These are phyloP conservation scores for Furnarius figulus DNA, from an alignment of 2,113 vertebrate genomes.

Conservation along the genomic window DNA sequence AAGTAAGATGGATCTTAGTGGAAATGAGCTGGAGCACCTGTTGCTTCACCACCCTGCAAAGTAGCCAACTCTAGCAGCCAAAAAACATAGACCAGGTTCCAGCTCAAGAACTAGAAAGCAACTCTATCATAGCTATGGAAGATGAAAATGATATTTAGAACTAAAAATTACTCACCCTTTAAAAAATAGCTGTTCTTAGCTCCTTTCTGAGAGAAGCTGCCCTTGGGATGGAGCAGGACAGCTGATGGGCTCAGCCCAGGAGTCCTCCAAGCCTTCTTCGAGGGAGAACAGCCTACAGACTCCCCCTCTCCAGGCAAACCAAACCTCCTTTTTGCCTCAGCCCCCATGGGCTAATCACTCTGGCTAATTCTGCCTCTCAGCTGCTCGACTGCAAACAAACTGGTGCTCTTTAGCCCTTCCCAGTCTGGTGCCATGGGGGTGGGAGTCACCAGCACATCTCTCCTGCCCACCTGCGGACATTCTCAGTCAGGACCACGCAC, in stretches of 20 bases:
- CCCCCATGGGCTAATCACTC: neutral
- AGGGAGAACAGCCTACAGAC: fast-evolving
- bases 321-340: fast-evolving
- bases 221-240: neutral
- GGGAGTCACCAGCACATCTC: too few species aligned
- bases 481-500: fast-evolving
- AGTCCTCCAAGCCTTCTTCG: neutral
- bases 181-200: neutral
- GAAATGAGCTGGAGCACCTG: neutral
- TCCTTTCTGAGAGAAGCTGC: neutral
- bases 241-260: neutral
- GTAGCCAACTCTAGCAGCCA: neutral
- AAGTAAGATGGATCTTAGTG: neutral
- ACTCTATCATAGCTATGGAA: neutral
- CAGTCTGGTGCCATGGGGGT: neutral
- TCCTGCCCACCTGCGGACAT: neutral
- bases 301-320: neutral
- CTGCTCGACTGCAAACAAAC: neutral
- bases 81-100: neutral
- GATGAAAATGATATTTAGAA: neutral
- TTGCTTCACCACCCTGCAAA: neutral
- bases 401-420: neutral
- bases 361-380: neutral
- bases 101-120: neutral
- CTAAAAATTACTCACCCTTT: neutral